Evolutionary conservation across 2,797 vertebrate genomes (phyloP).

Genomic region (Coilia nasus): DNA sequence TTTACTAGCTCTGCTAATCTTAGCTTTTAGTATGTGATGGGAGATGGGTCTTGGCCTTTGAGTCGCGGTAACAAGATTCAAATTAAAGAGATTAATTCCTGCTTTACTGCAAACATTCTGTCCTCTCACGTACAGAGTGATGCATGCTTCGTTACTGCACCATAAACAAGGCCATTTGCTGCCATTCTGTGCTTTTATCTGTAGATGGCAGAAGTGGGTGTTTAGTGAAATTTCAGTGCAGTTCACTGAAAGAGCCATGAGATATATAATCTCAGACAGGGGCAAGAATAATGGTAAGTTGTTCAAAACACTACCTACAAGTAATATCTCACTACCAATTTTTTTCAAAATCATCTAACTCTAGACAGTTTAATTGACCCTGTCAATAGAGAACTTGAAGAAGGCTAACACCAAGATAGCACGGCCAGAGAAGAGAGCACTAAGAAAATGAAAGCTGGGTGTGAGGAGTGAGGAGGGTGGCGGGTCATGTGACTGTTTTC

Average conservation of each 20-base stretch:
- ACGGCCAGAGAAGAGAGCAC: conserved; percentile 6
- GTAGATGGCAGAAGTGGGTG: conserved; percentile 44
- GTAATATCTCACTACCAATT: not conserved
- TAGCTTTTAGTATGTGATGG: conserved; percentile 28
- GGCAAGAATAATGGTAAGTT: not conserved
- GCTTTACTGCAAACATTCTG: not conserved
- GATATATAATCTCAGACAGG: not conserved
- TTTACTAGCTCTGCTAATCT: conserved; percentile 29
- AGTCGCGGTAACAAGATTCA: not conserved
- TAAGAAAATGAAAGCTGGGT: conserved; percentile 39
- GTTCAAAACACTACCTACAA: not conserved
- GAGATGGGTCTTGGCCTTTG: not conserved
- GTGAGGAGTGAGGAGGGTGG: conserved; percentile 5
- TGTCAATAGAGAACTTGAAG: not conserved
- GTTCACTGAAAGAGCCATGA: not conserved
- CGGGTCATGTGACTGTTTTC: conserved; percentile 43
- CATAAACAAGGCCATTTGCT: not conserved
- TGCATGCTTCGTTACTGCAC: not conserved
- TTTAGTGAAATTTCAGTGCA: not conserved
- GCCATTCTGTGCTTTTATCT: conserved; percentile 34
- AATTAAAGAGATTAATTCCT: not conserved
- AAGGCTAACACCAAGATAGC: not conserved
- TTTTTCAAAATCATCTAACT: not conserved
- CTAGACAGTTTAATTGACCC: conserved; percentile 4
- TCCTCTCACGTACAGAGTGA: not conserved